A percentile compares a stretch with the other conserved stretches of the same genome.
These are phyloP conservation scores for Menidia beryllina DNA, from an alignment of 2,113 vertebrate species.

Conservation along the genomic window DNA sequence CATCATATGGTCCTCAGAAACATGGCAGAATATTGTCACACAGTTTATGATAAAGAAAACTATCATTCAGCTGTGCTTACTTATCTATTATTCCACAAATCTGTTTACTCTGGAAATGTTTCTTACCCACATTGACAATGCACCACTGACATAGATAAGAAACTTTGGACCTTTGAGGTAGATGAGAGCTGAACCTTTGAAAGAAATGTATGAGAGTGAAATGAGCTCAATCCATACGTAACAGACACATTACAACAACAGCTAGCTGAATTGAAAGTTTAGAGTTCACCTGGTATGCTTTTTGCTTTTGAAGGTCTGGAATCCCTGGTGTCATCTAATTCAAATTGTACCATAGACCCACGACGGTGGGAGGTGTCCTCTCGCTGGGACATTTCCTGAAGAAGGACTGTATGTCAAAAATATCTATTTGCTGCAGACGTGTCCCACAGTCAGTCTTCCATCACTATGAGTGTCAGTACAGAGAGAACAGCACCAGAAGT, in stretches of 20 bases:
- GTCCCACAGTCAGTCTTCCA: conserved; percentile 12
- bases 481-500: too few species aligned
- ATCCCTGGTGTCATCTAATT: conserved; percentile 68
- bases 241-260: neutral
- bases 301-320: conserved; percentile 56
- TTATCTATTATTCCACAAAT: conserved; percentile 32
- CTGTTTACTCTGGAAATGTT: conserved; percentile 39
- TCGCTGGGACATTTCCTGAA: conserved; percentile 76
- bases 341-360: conserved; percentile 74
- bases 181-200: conserved; percentile 77
- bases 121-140: conserved; percentile 85
- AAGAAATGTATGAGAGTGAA: conserved; percentile 37
- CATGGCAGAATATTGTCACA: conserved; percentile 2
- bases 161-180: conserved; percentile 81
- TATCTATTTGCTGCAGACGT: conserved; percentile 27
- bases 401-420: conserved; percentile 9
- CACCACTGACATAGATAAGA: conserved; percentile 83
- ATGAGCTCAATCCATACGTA: conserved; percentile 7
- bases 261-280: conserved; percentile 5
- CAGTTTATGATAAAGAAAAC: conserved; percentile 1
- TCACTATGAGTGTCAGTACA: neutral
- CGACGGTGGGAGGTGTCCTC: conserved; percentile 68
- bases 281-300: conserved; percentile 73
- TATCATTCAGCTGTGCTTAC: conserved; percentile 26
- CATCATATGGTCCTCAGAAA: neutral